phyloP scores from a whole-genome alignment of 2,888 invertebrate genomes.

The Andrena hattorfiana region DNA sequence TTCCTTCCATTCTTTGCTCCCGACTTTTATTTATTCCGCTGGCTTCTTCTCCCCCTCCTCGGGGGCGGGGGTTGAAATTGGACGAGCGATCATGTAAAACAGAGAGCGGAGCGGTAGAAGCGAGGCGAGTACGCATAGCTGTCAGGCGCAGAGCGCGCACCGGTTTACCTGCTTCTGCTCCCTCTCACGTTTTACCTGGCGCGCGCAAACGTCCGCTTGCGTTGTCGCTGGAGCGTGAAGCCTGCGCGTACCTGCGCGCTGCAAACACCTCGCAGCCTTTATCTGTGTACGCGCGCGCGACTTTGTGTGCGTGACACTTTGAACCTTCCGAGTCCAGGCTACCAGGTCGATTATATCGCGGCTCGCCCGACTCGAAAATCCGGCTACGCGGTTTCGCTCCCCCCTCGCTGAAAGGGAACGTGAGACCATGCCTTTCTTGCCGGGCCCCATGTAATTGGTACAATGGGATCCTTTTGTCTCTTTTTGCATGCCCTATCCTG shows the following conservation, averaged over 20 bases:
- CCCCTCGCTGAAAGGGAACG: slow-evolving; percentile 48
- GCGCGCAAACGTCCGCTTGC: slow-evolving; percentile 54
- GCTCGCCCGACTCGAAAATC: slow-evolving; percentile 63
- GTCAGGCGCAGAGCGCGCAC: slow-evolving; percentile 73
- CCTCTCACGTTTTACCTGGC: slow-evolving; percentile 69
- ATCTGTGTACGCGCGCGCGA: slow-evolving; percentile 1
- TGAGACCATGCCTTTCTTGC: slow-evolving; percentile 44
- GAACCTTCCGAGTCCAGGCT: slow-evolving; percentile 42
- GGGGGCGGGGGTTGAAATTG: slow-evolving; percentile 16
- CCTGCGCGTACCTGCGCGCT: slow-evolving; percentile 20
- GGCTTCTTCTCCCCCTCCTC: neutral
- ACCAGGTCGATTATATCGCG: slow-evolving; percentile 55
- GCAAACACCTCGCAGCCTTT: slow-evolving; percentile 12
- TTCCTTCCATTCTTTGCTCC: slow-evolving; percentile 11
- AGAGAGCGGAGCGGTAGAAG: slow-evolving; percentile 13
- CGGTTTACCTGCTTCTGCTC: slow-evolving; percentile 58
- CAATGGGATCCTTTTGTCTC: slow-evolving; percentile 49
- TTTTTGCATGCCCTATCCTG: neutral
- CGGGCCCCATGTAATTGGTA: slow-evolving; percentile 49
- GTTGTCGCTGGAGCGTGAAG: slow-evolving; percentile 63
- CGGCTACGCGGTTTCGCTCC: slow-evolving; percentile 17
- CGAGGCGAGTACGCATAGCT: slow-evolving; percentile 70
- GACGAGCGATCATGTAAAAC: slow-evolving; percentile 46
- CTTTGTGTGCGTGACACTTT: slow-evolving; percentile 18
- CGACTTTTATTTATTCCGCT: slow-evolving; percentile 39